Conservation (phyloP, 2,113 vertebrate species). For the Caloenas nicobarica region DNA sequence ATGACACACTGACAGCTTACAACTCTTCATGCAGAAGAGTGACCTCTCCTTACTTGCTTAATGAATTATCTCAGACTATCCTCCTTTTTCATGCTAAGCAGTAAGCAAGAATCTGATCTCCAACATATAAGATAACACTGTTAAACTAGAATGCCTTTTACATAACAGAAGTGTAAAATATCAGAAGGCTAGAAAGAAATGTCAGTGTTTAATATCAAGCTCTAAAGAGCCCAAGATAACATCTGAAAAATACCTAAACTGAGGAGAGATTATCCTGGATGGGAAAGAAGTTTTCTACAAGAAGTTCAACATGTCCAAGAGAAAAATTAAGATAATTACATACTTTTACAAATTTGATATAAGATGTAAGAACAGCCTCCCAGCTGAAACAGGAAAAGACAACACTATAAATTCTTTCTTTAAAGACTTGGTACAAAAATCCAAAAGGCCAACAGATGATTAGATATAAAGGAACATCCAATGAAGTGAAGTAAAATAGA, state of each 20-base stretch:
- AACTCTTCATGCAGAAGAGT: neutral
- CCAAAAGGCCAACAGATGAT: neutral
- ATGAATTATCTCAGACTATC: neutral
- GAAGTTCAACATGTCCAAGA: accelerated
- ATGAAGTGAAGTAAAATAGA: neutral
- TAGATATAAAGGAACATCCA: neutral
- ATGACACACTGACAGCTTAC: neutral
- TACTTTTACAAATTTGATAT: neutral
- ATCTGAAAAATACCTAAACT: neutral
- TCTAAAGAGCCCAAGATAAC: neutral
- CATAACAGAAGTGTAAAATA: neutral
- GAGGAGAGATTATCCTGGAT: neutral
- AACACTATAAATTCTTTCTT: neutral
- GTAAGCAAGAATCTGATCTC: neutral
- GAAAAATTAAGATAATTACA: neutral
- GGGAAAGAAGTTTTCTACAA: neutral
- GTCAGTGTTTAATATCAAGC: neutral
- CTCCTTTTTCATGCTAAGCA: neutral
- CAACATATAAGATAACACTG: neutral
- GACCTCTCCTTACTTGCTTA: neutral
- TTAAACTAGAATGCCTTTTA: neutral
- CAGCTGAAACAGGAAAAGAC: neutral
- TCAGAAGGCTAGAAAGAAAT: neutral
- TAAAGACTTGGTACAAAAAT: neutral
- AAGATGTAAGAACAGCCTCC: neutral